Evolutionary conservation across 2,888 invertebrate species (phyloP), one percentile per base, ranked within the genome.

Genomic region (Apodemia hepburni): DNA sequence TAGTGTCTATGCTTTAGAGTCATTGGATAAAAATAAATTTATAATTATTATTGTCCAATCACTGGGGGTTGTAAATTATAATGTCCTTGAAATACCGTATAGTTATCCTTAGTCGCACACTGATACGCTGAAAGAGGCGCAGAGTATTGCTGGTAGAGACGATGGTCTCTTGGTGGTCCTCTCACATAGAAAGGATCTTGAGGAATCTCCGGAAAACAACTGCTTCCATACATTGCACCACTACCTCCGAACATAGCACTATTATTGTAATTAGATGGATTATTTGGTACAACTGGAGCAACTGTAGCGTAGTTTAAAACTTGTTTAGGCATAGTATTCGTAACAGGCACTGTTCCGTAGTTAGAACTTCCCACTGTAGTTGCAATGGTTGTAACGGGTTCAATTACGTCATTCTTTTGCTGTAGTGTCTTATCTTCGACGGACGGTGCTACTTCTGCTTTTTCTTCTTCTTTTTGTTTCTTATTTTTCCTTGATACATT

Each of bases 401-500:
- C 57, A 9, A 42, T 29, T 22, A 61, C 64, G 35, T 64, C 60
- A 12, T 59, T 58, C 66, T 6, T 68, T 60, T 22, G 68, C 62
- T 66, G 66, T 57, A 81, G 80, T 33, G 65, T 61, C 68, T 81
- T 84, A 47, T 81, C 82, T 69, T 75, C 75, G 9, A 66, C 35
- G 42, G 66, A 66, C 64, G 78, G 80, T 0, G 74, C 63, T 2
- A 83, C 72, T 72, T 90, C 87, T 6, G 89, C 87, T 67, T 92
- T 92, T 12, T 85, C 84, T 7, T 85, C 87, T 1, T 85, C 85
- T 68, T 84, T 87, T 0, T 76, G 60, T 73, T 89, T 85, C 70
- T 85, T 89, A 63, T 77, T 92, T 66, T 92, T 93, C 62, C 92
- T 93, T 22, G 93, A 87, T 1, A 87, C 90, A 69, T 94, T 95